Conservation (phyloP, 2,797 vertebrate genomes). For the Xenentodon cancila region DNA sequence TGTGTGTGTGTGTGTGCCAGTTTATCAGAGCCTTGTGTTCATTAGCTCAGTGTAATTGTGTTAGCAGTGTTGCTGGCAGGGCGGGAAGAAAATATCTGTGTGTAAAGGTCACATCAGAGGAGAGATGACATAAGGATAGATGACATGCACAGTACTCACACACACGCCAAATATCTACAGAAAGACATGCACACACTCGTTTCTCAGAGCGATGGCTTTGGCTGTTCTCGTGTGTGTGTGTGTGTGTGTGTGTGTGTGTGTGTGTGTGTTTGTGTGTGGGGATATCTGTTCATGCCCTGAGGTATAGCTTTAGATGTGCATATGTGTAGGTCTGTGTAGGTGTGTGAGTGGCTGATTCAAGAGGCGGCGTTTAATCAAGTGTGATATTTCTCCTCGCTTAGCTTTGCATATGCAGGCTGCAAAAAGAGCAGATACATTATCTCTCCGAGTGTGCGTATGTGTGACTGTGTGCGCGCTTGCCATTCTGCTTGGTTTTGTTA, state of each 20-base stretch:
- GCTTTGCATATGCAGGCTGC: slow-evolving; percentile 54
- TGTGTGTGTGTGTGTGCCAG: slow-evolving; percentile 40
- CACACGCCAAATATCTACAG: slow-evolving; percentile 22
- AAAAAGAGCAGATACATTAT: slow-evolving; percentile 52
- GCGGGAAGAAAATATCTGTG: slow-evolving; percentile 73
- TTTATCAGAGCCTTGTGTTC: slow-evolving; percentile 77
- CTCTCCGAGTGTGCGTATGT: slow-evolving; percentile 11
- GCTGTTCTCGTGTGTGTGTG: slow-evolving; percentile 26
- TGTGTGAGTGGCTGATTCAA: slow-evolving; percentile 61
- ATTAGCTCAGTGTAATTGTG: slow-evolving; percentile 85
- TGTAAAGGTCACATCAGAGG: slow-evolving; percentile 82
- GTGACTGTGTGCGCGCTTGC: not conserved
- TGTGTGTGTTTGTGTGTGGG: no score
- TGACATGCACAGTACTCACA: slow-evolving; percentile 42
- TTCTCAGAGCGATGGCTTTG: slow-evolving; percentile 27
- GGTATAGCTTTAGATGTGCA: slow-evolving; percentile 29
- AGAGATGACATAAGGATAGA: slow-evolving; percentile 75
- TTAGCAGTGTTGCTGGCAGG: slow-evolving; percentile 78
- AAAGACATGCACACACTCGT: not conserved
- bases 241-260: slow-evolving; percentile 12
- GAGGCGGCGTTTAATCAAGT: slow-evolving; percentile 67
- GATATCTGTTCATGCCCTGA: not conserved
- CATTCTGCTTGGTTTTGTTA: slow-evolving; percentile 9
- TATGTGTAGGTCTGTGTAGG: slow-evolving; percentile 55
- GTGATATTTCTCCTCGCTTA: slow-evolving; percentile 60